Evolutionary conservation across 2,888 invertebrate species (phyloP), one percentile per base, ranked within the genome.

Genomic region (Himalopsyche japonica): DNA sequence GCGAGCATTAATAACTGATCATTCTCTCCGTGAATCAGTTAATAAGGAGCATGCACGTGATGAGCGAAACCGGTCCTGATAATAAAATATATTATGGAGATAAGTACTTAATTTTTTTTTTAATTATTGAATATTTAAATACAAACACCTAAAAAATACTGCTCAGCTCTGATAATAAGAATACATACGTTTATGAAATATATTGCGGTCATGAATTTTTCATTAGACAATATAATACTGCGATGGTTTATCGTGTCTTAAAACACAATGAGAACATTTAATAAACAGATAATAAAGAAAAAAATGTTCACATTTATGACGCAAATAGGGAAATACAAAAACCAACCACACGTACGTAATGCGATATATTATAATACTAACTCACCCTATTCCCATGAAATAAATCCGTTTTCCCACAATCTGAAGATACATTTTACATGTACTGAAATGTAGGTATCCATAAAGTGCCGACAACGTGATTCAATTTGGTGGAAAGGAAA

Each of bases 401-500:
- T 27, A 70, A 70, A 70, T 70, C 70, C 70, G 70, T 70, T 70
- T 70, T 70, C 70, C 70, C 70, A 70, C 70, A 70, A 70, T 27
- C 24, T 27, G 27, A 70, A 70, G 27, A 70, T 70, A 70, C 70
- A 70, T 70, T 70, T 70, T 15, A 70, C 70, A 30, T 30, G 70
- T 70, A 70, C 70, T 70, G 20, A 70, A 70, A 70, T 70, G 70
- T 70, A 30, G 70, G 27, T 70, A 70, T 70, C 70, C 70, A 70
- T 70, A 70, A 77, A 77, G 37, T 20, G 77, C 32, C 15, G 20
- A 27, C 77, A 32, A 80, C 80, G 57, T 80, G 80, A 80, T 80
- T 80, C 80, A 80, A 80, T 80, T 80, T 57, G 80, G 30, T 32
- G 30, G 27, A 27, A 24, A 80, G 80, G 57, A 57, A 80, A 80